Conservation (phyloP, 2,888 invertebrate species). For the Chromoteleia sp. region DNA sequence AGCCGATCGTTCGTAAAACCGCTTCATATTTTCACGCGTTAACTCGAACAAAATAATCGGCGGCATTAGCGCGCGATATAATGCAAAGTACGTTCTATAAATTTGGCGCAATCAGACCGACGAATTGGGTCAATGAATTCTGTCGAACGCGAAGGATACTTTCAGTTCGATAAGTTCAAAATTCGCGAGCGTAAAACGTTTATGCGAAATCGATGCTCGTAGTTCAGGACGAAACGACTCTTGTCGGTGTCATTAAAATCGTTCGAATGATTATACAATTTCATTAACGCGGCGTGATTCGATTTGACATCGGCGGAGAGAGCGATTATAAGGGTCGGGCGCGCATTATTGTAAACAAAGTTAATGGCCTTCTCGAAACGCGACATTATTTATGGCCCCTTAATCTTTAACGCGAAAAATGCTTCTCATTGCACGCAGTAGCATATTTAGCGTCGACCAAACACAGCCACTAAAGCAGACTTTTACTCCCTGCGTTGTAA, state of each 20-base stretch:
- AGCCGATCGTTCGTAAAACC: too few relatives aligned
- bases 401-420: conserved; percentile 17
- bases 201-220: conserved; percentile 27
- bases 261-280: conserved; percentile 27
- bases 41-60: too few relatives aligned
- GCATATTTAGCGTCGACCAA: not conserved
- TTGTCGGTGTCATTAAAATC: conserved; percentile 19
- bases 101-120: too few relatives aligned
- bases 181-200: conserved; percentile 18
- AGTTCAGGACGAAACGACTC: not conserved
- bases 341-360: conserved; percentile 29
- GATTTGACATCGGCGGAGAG: conserved; percentile 2
- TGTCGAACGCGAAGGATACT: too few relatives aligned
- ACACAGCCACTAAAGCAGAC: not conserved
- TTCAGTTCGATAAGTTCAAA: conserved; percentile 18
- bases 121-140: too few relatives aligned
- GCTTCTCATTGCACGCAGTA: not conserved
- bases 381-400: not conserved
- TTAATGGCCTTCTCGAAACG: conserved; percentile 14
- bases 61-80: too few relatives aligned
- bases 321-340: conserved; percentile 9
- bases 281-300: conserved; percentile 18
- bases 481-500: not conserved
- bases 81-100: too few relatives aligned
- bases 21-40: too few relatives aligned